Base-by-base conservation (phyloP, 2,113 vertebrate genomes). In the Speoplatyrhinus poulsoni region DNA sequence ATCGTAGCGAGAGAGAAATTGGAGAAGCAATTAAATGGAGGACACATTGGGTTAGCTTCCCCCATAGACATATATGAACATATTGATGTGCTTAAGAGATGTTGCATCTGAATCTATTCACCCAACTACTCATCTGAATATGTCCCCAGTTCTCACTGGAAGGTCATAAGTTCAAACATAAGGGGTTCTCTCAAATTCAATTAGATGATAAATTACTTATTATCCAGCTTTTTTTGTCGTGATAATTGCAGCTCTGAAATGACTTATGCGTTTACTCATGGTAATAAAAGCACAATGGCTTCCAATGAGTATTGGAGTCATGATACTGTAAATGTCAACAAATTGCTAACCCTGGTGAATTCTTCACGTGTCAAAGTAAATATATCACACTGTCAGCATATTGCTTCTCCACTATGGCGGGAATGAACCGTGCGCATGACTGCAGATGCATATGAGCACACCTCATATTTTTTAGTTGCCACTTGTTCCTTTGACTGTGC, bases 1-100 rank as follows among this genome's bases (percentile, higher is more conserved):
- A 16, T 62, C 17, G 50, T 74, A 32, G 63, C 36, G 60, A 46
- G 56, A 76, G 47, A 26, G 33, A 26, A 67, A 66, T 49, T 60
- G 47, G 62, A 48, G 13, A 52, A 67, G 33, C 54, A 16, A 16
- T 17, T 9, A 11, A 84, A 88, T 88, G 81, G 79, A 88, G 90
- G 81, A 81, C 11, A 10, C 55, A 11, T 52, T 6, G 49, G 6
- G 6, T 16, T 48, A 56, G 52, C 69, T 70, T 46, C 75, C 64
- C 17, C 61, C 66, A 49, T 62, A 49, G 64, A 32, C 75, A 16
- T 60, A 69, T 83, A 63, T 85, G 81, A 71, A 83, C 79, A 69
- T 76, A 69, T 49, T 69, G 12, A 68, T 64, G 58, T 71, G 73
- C 71, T 65, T 75, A 69, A 12, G 26, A 48, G 48, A 70, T 73